Evolutionary conservation across 2,797 vertebrate species (phyloP).

Genomic region (Avahi laniger): DNA sequence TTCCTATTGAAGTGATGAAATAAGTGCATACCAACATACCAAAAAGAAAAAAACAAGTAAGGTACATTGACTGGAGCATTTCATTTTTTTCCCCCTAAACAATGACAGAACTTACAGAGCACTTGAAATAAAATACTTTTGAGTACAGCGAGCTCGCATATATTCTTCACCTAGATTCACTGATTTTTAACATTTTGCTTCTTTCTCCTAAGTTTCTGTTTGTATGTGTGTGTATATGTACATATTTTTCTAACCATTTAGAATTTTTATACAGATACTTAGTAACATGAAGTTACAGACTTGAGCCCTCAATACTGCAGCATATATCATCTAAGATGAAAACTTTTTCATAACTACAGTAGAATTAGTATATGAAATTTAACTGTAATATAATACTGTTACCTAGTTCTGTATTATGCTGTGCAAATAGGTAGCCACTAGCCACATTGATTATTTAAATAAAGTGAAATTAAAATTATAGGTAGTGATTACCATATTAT

Average conservation of each 20-base stretch:
- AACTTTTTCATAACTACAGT: neutral
- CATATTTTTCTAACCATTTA: neutral
- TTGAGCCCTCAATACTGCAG: neutral
- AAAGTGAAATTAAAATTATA: neutral
- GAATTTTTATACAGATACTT: neutral
- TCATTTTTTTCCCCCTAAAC: neutral
- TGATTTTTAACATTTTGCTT: neutral
- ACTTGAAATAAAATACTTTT: neutral
- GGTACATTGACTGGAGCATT: neutral
- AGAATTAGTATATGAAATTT: neutral
- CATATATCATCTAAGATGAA: neutral
- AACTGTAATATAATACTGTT: neutral
- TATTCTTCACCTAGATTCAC: neutral
- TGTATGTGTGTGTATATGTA: neutral
- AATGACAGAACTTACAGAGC: neutral
- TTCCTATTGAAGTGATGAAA: neutral
- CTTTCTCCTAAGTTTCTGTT: neutral
- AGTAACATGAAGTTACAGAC: neutral
- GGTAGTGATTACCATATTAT: neutral
- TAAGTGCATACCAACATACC: neutral
- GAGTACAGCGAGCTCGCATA: neutral
- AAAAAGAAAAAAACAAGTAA: neutral
- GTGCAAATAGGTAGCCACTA: neutral
- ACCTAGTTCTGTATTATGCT: neutral
- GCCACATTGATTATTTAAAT: neutral